Conservation (phyloP, 2,797 vertebrate genomes). For the Orientallactaga sibirica region DNA sequence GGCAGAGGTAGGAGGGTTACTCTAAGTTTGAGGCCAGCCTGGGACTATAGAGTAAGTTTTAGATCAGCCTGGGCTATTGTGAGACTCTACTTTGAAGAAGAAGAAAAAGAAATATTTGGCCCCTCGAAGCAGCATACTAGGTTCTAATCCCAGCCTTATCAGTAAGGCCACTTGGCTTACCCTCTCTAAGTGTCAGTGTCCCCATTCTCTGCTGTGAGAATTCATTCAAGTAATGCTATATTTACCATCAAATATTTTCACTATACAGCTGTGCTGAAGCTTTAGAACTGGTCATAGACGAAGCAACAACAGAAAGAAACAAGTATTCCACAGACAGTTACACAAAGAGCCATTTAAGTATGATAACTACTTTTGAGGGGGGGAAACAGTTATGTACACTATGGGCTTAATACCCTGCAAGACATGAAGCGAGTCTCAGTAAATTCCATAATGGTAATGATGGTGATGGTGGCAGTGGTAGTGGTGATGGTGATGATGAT, state of each 20-base stretch:
- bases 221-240: not conserved
- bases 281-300: not conserved
- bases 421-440: not conserved
- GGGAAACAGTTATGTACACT: not conserved
- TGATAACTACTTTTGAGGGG: not conserved
- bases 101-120: not conserved
- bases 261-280: not conserved
- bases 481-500: too few relatives aligned
- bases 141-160: not conserved
- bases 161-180: not conserved
- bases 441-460: not conserved
- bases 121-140: too few relatives aligned
- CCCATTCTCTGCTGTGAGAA: not conserved
- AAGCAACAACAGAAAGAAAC: not conserved
- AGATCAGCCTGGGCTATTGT: too few relatives aligned
- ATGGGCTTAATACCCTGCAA: not conserved
- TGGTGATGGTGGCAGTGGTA: not conserved
- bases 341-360: not conserved
- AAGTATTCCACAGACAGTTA: not conserved
- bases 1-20: too few relatives aligned
- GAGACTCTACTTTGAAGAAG: not conserved
- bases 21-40: too few relatives aligned
- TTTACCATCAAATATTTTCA: not conserved
- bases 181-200: not conserved
- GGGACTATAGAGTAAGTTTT: too few relatives aligned